Base-by-base conservation (phyloP, 2,797 vertebrate genomes). In the Platyrinchus mystaceus region DNA sequence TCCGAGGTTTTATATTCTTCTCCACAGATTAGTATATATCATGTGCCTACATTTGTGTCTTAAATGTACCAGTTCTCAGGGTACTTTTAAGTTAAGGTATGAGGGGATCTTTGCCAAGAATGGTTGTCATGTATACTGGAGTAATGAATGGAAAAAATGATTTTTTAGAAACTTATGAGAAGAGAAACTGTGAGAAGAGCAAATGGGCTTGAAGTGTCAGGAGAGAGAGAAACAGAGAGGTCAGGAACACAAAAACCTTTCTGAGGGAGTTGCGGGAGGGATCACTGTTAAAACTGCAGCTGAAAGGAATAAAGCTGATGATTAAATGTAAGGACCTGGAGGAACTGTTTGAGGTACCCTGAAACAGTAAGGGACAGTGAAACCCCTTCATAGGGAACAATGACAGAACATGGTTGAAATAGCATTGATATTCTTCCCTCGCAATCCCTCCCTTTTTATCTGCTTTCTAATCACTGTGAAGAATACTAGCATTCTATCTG, bases 1-100 rank as follows among this genome's bases (percentile, higher is more conserved):
- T 94, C 83, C 80, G 77, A 30, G 32, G 36, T 94, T 98, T 97
- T 95, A 95, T 94, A 94, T 93, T 94, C 87, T 96, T 41, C 91
- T 95, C 41, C 60, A 74, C 52, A 87, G 34, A 85, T 92, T 56
- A 89, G n/a, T 86, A 84, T 77, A 58, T 90, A 90, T 91, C 77
- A 77, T 50, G 17, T 75, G 41, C 34, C 28, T 75, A 23, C 23
- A 34, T 91, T 78, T 75, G 14, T 76, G 69, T 68, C 59, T 89
- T 13, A 20, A 80, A 67, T 3, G 3, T 39, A 78, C 7, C 32
- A 36, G 30, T 62, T 94, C 63, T 71, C 41, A 64, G 70, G 44
- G 32, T 60, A 83, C 24, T 91, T 92, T 53, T 24, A 78, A 66
- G 52, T 64, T 49, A 81, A 58, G 19, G 9, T 66, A 41, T 30